Evolutionary conservation across 2,113 vertebrate genomes (phyloP), one percentile per base, ranked within the genome.

Genomic region (Prionailurus bengalensis): DNA sequence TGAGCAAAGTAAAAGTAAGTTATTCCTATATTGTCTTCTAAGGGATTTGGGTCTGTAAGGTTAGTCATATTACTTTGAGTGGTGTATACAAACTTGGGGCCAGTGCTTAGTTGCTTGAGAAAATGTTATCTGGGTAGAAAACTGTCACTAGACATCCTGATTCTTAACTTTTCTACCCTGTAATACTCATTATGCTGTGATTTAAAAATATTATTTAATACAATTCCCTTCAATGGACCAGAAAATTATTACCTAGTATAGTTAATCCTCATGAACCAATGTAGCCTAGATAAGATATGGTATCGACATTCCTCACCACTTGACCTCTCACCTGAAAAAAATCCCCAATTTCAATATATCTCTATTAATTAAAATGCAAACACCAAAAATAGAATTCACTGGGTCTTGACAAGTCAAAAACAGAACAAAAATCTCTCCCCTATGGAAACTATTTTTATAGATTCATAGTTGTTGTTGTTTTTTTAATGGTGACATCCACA

Each of bases 141-240:
- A 1, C 15, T 55, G 15, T 83, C 51, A 89, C 23, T 29, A 84
- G 51, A 93, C n/a, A 21, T 11, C 19, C 12, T 9, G 12, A n/a
- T 51, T 91, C 14, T 45, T 78, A 55, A 71, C 19, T 27, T 92
- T 91, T 82, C 61, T 6, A 39, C 42, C 9, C 14, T 7, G 10
- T 4, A 48, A 29, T 31, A 25, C 15, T 93, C 27, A 81, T 14
- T 86, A 1, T 36, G 33, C 42, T 68, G 4, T 36, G 29, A 89
- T 74, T 90, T 65, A 91, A 95, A 85, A 92, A 53, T 27, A 23
- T 31, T 39, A 74, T 66, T 71, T 90, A 78, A 94, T n/a, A 68
- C 79, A 66, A 87, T 36, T 74, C 9, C 63, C 5, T 80, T 89
- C 55, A 36, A 89, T 84, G 25, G 3, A 0, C 23, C 65, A 39